Evolutionary conservation across 2,797 vertebrate species (phyloP).

Genomic region (Oryzias sinensis): DNA sequence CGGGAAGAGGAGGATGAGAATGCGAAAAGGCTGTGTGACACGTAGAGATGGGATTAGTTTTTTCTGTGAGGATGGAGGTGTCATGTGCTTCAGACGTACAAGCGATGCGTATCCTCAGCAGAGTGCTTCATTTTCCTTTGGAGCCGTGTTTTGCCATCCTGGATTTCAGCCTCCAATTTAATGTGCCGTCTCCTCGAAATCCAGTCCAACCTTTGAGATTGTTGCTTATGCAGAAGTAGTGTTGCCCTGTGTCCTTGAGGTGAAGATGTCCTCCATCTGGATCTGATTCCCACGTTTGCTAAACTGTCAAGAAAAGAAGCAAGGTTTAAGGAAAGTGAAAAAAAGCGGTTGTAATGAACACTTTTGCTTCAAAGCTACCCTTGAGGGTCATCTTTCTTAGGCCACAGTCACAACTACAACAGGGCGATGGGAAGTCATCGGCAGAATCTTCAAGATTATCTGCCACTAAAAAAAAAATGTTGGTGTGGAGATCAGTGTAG

Average conservation of each 20-base stretch:
- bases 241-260: conserved; percentile 26
- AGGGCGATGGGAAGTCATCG: no score
- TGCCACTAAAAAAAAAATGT: no score
- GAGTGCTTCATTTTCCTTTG: conserved; percentile 26
- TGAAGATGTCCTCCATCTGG: conserved; percentile 13
- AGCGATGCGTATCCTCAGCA: conserved; percentile 38
- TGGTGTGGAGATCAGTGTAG: no score
- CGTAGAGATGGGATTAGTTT: conserved; percentile 43
- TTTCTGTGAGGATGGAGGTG: conserved; percentile 40
- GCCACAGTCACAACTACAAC: no score
- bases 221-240: conserved; percentile 29
- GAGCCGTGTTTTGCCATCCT: conserved; percentile 23
- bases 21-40: conserved; percentile 51
- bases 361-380: no score
- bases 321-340: no score
- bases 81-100: conserved; percentile 37
- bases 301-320: background rate
- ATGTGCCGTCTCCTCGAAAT: background rate
- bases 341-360: no score
- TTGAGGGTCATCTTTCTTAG: no score
- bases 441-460: no score
- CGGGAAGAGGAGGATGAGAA: conserved; percentile 30
- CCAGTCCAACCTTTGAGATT: background rate
- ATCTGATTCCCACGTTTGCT: conserved; percentile 5
- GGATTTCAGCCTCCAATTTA: conserved; percentile 11